Base-by-base conservation (phyloP, 1,140 invertebrate genomes). In the Polypedilum pembai region DNA sequence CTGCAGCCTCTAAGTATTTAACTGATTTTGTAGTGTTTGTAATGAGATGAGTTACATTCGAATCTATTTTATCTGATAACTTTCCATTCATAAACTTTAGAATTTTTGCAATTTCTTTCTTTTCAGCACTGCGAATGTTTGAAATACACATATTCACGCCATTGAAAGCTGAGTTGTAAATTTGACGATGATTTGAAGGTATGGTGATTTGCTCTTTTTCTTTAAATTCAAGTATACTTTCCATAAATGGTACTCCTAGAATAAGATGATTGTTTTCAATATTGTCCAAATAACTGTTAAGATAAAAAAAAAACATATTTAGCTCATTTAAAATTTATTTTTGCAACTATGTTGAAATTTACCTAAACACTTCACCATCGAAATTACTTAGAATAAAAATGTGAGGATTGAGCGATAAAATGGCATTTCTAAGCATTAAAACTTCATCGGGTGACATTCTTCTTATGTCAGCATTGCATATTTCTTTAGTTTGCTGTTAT, bases 21-120 rank as follows among this genome's bases (percentile, higher is more conserved):
- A 56, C 12, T 1, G 45, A n/a, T 15, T 56, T 56, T 56, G 45
- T 56, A 4, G 45, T n/a, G 10, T 56, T 56, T 15, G 45, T 56
- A n/a, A 56, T 56, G 12, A 56, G n/a, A 56, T 56, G 45, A n/a
- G 45, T 56, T 12, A 56, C 45, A 56, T 56, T n/a, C 45, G 45
- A 56, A n/a, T 12, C 12, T 15, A 56, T n/a, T 56, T 56, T n/a
- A 56, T 56, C n/a, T 12, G 45, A n/a, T n/a, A 56, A 12, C 15
- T 56, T 12, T 15, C 45, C 45, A 56, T 56, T 56, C 45, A 56
- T 56, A n/a, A n/a, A 15, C 12, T 56, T 56, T 4, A 56, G 3
- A 4, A 56, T n/a, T 4, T 15, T 56, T n/a, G 12, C 45, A 15
- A 56, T 12, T 56, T 56, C n/a, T 4, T 15, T 15, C 10, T 15